A percentile compares a stretch with the other conserved stretches of the same genome.
Evolutionary conservation across 2,797 vertebrate species (phyloP).

Genomic region (Acanthiza pusilla): DNA sequence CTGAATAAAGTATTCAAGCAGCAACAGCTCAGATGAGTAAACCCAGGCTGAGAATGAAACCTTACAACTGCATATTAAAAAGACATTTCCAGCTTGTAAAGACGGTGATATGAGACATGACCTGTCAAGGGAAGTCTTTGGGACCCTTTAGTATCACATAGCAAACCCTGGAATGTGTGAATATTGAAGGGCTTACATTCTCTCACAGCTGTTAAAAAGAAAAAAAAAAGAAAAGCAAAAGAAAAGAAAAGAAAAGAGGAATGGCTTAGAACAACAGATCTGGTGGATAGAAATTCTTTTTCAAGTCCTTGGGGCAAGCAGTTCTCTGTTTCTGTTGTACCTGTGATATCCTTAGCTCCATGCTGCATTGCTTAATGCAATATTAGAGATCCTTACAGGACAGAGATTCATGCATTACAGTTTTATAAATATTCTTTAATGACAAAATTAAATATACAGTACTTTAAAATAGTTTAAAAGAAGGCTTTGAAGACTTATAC

Average conservation of each 20-base stretch:
- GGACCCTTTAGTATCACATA: background rate
- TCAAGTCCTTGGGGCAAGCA: background rate
- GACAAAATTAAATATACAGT: rapidly evolving
- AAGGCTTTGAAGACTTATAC: background rate
- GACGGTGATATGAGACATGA: background rate
- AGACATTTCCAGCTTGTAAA: background rate
- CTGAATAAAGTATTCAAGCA: background rate
- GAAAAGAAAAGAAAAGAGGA: background rate
- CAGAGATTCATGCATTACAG: background rate
- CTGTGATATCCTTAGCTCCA: background rate
- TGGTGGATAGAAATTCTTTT: background rate
- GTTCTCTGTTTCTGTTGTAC: background rate
- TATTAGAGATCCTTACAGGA: background rate
- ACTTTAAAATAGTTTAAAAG: background rate
- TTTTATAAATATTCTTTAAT: no score
- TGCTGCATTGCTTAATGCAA: background rate
- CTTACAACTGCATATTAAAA: background rate
- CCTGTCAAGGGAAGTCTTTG: background rate
- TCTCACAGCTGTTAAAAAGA: background rate
- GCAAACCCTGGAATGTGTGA: background rate
- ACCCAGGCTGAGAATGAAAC: background rate
- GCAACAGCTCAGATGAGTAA: background rate
- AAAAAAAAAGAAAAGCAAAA: background rate
- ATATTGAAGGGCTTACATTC: background rate
- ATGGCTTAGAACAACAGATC: background rate